Evolutionary conservation across 35 echinoderm and acorn worm genomes (phyloP).

Genomic region (Chiridota heheva): DNA sequence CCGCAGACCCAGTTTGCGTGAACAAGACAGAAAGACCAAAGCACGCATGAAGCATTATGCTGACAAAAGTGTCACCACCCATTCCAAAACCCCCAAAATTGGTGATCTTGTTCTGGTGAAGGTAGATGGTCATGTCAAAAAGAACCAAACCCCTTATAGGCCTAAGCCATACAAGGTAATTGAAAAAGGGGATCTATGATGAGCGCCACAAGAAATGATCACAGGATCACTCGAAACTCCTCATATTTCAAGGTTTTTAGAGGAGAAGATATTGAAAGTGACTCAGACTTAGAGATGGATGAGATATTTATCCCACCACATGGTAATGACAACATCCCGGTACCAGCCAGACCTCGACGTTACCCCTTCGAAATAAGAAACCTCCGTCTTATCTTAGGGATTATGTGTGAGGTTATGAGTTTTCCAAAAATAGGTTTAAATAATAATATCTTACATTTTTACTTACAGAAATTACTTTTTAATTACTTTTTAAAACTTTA

Average conservation of each 20-base stretch:
- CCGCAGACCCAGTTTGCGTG: background rate
- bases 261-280: background rate
- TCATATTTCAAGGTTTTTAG: constrained; percentile 36
- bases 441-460: too few species aligned
- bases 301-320: background rate
- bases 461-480: too few species aligned
- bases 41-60: background rate
- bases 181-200: constrained; percentile 47
- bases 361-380: background rate
- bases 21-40: constrained; percentile 4
- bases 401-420: too few species aligned
- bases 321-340: background rate
- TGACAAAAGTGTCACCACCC: background rate
- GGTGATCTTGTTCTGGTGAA: constrained; percentile 42
- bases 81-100: background rate
- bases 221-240: constrained; percentile 52
- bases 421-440: too few species aligned
- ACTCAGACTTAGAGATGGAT: background rate
- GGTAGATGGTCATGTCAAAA: constrained; percentile 25
- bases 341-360: too few species aligned
- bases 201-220: constrained; percentile 32
- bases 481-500: too few species aligned
- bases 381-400: constrained; percentile 32
- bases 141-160: constrained; percentile 48
- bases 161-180: constrained; percentile 43